Base-by-base conservation (phyloP, 2,113 vertebrate genomes). In the Zapus hudsonius region DNA sequence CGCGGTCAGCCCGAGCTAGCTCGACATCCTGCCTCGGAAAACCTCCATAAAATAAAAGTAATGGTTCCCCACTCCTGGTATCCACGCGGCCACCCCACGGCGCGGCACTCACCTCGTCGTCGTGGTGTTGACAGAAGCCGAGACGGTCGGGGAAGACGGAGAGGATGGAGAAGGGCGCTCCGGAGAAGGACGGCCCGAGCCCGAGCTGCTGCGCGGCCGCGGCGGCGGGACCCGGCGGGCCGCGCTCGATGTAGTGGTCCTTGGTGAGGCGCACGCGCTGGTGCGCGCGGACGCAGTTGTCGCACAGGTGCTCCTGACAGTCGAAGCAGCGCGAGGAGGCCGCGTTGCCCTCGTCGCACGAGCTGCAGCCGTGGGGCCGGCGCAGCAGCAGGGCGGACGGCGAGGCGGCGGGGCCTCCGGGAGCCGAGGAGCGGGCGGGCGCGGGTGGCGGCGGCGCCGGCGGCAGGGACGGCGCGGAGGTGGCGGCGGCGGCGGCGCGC, bases 251-350 rank as follows among this genome's bases (percentile, higher is more conserved):
- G 98, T 99, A 99, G 97, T 99, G 99, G 98, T 99, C 99, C 97
- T 99, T 99, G 97, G 99, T 99, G 95, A 99, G 98, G 82, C 99
- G 98, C 91, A 99, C 99, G 72, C 99, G 98, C 97, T 99, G 99
- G 97, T 99, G 99, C n/a, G 99, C 99, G 87, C 98, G 98, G 96
- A 99, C 99, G 85, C 99, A 99, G 98, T 99, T 99, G 97, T 99
- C 98, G 89, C 99, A 99, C 97, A 99, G 98, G 97, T 99, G 99
- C 95, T 99, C 99, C 97, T 99, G 98, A 97, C 99, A 99, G 97
- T 99, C 99, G 64, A 99, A 98, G 98, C 99, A 99, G 97, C 98
- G 99, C 52, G 98, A 99, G 55, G 98, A 98, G 75, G 98, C 99
- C 1, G 98, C 98, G 97, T 99, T 99, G 93, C 99, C 98, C 93